Conservation (phyloP, 2,113 vertebrate species). For the Aphyosemion australe region DNA sequence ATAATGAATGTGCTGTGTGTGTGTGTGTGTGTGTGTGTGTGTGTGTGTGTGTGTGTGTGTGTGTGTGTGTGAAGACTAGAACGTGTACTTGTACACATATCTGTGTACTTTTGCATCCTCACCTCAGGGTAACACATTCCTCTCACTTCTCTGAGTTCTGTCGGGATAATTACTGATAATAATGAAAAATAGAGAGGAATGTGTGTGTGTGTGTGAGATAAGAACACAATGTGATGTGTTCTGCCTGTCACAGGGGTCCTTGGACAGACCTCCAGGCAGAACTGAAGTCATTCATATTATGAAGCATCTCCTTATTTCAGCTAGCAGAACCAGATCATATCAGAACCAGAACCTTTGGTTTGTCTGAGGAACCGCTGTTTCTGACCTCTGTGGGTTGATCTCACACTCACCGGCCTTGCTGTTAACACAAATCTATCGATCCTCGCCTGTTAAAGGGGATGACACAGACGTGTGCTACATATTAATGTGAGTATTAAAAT, state of each 20-base stretch:
- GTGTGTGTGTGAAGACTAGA: slow-evolving; percentile 41
- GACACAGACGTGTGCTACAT: background rate
- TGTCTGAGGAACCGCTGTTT: background rate
- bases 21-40: slow-evolving; percentile 54
- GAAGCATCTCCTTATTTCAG: slow-evolving; percentile 8
- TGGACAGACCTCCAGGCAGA: slow-evolving; percentile 9
- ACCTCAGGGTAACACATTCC: slow-evolving; percentile 16
- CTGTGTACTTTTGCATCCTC: background rate
- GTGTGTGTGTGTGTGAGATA: background rate
- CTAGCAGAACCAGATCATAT: slow-evolving; percentile 4
- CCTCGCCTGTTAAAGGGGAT: background rate
- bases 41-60: slow-evolving; percentile 53
- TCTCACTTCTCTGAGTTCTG: slow-evolving; percentile 33
- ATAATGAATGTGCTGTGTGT: slow-evolving; percentile 42
- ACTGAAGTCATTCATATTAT: slow-evolving; percentile 3
- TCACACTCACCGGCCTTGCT: background rate
- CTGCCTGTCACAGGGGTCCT: slow-evolving; percentile 12
- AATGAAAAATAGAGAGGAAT: slow-evolving; percentile 7
- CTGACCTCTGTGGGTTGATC: background rate
- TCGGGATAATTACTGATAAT: slow-evolving; percentile 54
- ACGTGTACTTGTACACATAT: slow-evolving; percentile 1
- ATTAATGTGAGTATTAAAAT: too few species aligned
- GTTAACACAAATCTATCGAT: background rate
- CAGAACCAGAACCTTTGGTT: slow-evolving; percentile 12
- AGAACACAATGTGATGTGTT: slow-evolving; percentile 9